Evolutionary conservation across 2,888 invertebrate species (phyloP).

Genomic region (Polydrusus pterygomalis): DNA sequence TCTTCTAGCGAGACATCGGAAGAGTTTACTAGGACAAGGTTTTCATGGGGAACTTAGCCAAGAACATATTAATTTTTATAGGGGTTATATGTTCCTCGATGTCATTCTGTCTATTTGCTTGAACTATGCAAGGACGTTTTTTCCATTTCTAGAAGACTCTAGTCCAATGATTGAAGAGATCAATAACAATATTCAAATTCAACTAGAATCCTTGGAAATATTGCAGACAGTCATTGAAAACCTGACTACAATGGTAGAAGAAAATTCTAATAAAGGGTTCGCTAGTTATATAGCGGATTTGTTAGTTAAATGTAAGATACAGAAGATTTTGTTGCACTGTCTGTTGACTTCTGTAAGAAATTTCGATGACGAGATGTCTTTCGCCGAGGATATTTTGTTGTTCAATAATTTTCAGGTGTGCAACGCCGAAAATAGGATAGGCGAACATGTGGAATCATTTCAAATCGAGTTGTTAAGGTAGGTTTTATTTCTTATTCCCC

Average conservation of each 20-base stretch:
- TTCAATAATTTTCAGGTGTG: slow-evolving; percentile 81
- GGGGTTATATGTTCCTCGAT: slow-evolving; percentile 84
- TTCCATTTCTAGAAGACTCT: slow-evolving; percentile 80
- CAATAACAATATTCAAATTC: slow-evolving; percentile 84
- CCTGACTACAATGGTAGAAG: slow-evolving; percentile 82
- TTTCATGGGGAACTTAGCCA: slow-evolving; percentile 78
- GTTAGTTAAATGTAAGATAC: slow-evolving; percentile 85
- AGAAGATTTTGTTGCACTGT: slow-evolving; percentile 88
- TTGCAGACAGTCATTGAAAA: slow-evolving; percentile 83
- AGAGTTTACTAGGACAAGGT: slow-evolving; percentile 85
- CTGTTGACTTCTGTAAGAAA: slow-evolving; percentile 84
- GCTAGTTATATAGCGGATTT: slow-evolving; percentile 85
- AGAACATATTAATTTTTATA: slow-evolving; percentile 81
- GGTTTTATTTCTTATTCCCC: slow-evolving; percentile 34
- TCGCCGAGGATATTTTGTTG: slow-evolving; percentile 83
- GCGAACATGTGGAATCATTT: slow-evolving; percentile 80
- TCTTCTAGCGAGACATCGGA: slow-evolving; percentile 83
- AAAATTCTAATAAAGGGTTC: slow-evolving; percentile 82
- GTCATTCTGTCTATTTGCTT: slow-evolving; percentile 81
- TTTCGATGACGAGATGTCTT: slow-evolving; percentile 76
- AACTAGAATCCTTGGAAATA: slow-evolving; percentile 84
- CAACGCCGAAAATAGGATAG: slow-evolving; percentile 75
- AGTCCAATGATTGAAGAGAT: slow-evolving; percentile 81
- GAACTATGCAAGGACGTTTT: slow-evolving; percentile 87
- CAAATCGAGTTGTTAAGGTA: slow-evolving; percentile 80